Evolutionary conservation across 2,113 vertebrate species (phyloP).

Genomic region (Rhabdomys dilectus): DNA sequence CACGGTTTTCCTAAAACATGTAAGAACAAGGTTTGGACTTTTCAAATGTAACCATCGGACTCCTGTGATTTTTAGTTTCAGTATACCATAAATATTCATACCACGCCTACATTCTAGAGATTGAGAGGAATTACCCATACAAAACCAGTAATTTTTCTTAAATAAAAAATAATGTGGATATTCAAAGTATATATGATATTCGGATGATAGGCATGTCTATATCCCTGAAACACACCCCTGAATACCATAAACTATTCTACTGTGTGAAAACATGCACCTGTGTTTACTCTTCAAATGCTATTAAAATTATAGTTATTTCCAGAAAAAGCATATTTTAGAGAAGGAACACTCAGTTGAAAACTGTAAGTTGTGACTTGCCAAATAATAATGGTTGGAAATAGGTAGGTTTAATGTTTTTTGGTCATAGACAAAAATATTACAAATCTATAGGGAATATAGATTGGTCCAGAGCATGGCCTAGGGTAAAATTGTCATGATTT

Average conservation of each 20-base stretch:
- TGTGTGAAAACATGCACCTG: neutral
- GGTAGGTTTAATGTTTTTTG: neutral
- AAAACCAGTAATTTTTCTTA: conserved; percentile 28
- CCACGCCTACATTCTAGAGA: neutral
- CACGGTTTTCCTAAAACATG: neutral
- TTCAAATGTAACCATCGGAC: neutral
- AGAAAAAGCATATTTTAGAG: neutral
- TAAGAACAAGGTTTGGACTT: neutral
- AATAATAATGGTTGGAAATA: neutral
- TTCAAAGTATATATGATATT: neutral
- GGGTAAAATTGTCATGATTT: neutral
- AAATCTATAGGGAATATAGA: neutral
- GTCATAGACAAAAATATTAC: neutral
- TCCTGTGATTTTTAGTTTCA: neutral
- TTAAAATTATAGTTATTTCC: neutral
- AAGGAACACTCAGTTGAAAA: neutral
- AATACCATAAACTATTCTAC: neutral
- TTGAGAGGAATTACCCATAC: neutral
- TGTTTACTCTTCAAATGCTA: neutral
- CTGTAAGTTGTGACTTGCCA: neutral
- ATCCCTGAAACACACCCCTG: neutral
- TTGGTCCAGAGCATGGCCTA: neutral
- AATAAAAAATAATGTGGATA: neutral
- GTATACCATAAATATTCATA: neutral
- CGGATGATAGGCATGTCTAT: neutral